Base-by-base conservation (phyloP, 2,888 invertebrate species). In the Brachyopa scutellaris region DNA sequence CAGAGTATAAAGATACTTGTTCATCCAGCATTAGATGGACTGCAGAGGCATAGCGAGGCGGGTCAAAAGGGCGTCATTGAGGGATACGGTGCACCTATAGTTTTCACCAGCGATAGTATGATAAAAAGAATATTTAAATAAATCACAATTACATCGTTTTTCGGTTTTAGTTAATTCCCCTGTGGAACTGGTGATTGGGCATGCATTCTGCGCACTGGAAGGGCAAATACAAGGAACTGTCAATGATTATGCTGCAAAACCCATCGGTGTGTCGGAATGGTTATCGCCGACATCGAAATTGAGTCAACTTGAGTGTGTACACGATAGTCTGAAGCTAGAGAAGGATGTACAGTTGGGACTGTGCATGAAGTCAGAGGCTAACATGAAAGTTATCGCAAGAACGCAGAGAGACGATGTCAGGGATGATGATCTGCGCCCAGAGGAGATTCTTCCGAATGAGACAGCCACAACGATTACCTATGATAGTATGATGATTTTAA, bases 91-190 rank as follows among this genome's bases (percentile, higher is more conserved):
- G 92, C 93, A 89, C 96, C 97, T 5, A 94, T 97, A 85, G 93
- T 93, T 8, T 98, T 99, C 90, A 98, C 97, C 33, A 97, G 97
- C 88, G 97, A 98, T 91, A 96, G 97, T 97, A 91, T n/a, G n/a
- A n/a, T n/a, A n/a, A n/a, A n/a, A n/a, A n/a, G n/a, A n/a, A n/a
- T n/a, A n/a, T 26, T 26, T 26, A 26, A 26, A 26, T 5, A 26
- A 26, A 26, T 26, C 26, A n/a, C n/a, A n/a, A n/a, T 23, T 7
- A 59, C 17, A 36, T 45, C 5, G 2, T 59, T 36, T 17, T 9
- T 29, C 69, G 45, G 79, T 92, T 93, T 72, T 91, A 97, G 97
- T 97, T 84, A 95, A 95, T 86, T 95, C 96, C 59, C 95, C 94
- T 49, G 94, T 97, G 70, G 96, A 97, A 86, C 96, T 97, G 89